These are phyloP conservation scores for Silvanus unidentatus DNA, from an alignment of 2,888 invertebrate genomes.

Conservation along the genomic window DNA sequence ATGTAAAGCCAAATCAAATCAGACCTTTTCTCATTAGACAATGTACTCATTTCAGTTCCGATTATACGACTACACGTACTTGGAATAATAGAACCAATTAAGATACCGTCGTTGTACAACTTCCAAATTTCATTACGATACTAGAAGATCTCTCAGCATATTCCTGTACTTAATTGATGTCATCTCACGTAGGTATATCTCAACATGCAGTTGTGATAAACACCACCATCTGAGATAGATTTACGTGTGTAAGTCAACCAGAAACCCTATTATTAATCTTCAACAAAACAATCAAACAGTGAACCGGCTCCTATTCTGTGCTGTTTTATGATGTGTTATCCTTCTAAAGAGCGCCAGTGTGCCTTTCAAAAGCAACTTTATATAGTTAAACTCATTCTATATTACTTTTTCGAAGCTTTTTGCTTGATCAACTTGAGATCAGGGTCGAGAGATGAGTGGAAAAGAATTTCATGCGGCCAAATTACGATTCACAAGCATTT, in stretches of 20 bases:
- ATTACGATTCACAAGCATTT: slow-evolving; percentile 21
- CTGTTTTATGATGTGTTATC: too few relatives aligned
- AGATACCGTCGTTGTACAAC: slow-evolving; percentile 25
- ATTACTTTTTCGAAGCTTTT: neutral
- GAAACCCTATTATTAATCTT: slow-evolving; percentile 19
- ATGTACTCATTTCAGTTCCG: slow-evolving; percentile 16
- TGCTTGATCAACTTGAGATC: slow-evolving; percentile 21
- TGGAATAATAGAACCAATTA: slow-evolving; percentile 27
- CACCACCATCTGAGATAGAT: slow-evolving; percentile 15
- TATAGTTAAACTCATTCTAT: neutral
- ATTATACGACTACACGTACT: slow-evolving; percentile 19
- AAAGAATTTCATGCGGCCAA: slow-evolving; percentile 22
- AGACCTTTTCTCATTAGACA: slow-evolving; percentile 15
- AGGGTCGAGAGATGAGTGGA: slow-evolving; percentile 3
- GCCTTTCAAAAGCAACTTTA: neutral
- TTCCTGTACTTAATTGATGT: slow-evolving; percentile 20
- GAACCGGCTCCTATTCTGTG: too few relatives aligned
- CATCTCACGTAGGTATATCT: slow-evolving; percentile 20
- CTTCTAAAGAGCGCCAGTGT: too few relatives aligned
- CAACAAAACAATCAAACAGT: neutral
- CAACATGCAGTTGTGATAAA: slow-evolving; percentile 16
- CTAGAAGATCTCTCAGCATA: slow-evolving; percentile 22
- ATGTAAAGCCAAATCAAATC: slow-evolving; percentile 8
- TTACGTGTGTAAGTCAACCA: slow-evolving; percentile 15
- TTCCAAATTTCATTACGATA: slow-evolving; percentile 27